These are phyloP conservation scores for Tortricodes alternella DNA, from an alignment of 2,888 invertebrate genomes.

Conservation along the genomic window DNA sequence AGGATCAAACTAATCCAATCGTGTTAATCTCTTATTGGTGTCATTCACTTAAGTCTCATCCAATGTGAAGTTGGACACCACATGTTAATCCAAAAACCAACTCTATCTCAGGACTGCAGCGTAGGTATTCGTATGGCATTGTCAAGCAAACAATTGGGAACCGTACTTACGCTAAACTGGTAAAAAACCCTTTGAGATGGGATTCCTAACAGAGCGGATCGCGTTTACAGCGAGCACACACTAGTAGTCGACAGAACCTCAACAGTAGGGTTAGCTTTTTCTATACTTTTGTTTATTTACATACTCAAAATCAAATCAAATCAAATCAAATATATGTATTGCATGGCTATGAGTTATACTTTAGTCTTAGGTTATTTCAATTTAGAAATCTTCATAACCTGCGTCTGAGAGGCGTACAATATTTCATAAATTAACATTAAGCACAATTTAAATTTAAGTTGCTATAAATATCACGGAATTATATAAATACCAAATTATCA, in stretches of 20 bases:
- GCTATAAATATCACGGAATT: too few species aligned
- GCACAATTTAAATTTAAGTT: too few species aligned
- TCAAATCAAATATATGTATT: too few species aligned
- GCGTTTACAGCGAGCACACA: slow-evolving; percentile 22
- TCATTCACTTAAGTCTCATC: neutral
- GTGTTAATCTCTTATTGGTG: slow-evolving; percentile 12
- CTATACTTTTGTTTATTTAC: neutral
- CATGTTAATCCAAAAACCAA: neutral
- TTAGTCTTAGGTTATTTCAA: too few species aligned
- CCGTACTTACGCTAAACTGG: slow-evolving; percentile 26
- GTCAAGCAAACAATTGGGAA: slow-evolving; percentile 22
- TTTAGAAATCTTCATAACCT: too few species aligned
- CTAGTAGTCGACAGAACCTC: neutral
- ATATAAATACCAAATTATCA: too few species aligned
- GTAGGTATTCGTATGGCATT: neutral
- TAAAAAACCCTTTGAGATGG: slow-evolving; percentile 30
- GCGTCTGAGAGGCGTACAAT: too few species aligned
- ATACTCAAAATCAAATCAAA: too few species aligned
- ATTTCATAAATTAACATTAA: too few species aligned
- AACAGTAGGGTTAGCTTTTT: neutral
- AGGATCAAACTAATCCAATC: too few species aligned
- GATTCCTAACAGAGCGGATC: slow-evolving; percentile 26
- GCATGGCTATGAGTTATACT: too few species aligned
- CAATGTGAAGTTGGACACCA: slow-evolving; percentile 6
- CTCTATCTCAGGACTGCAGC: neutral